Evolutionary conservation across 2,797 vertebrate species (phyloP).

Genomic region (Myripristis murdjan): DNA sequence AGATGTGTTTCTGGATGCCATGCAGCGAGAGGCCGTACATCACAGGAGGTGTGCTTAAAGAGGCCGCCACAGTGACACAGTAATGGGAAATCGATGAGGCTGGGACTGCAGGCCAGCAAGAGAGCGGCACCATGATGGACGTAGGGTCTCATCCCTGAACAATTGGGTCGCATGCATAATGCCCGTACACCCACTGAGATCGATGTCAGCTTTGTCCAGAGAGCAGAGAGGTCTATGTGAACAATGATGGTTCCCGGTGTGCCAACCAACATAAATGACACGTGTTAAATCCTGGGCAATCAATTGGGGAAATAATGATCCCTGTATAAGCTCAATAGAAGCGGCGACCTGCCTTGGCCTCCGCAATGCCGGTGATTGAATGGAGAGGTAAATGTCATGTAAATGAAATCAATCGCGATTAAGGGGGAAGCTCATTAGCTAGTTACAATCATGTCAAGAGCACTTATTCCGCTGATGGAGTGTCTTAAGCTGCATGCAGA

Average conservation of each 20-base stretch:
- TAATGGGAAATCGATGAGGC: constrained; percentile 86
- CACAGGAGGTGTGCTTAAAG: constrained; percentile 82
- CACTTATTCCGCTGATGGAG: constrained; percentile 77
- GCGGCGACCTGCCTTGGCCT: constrained; percentile 28
- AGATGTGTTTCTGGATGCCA: constrained; percentile 47
- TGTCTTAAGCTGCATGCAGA: constrained; percentile 65
- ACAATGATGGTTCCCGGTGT: constrained; percentile 40
- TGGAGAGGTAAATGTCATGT: constrained; percentile 79
- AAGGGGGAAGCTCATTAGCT: constrained; percentile 79
- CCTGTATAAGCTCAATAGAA: constrained; percentile 61
- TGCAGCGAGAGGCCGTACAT: constrained; percentile 73
- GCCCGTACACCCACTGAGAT: constrained; percentile 58
- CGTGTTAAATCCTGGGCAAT: constrained; percentile 61
- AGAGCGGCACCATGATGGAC: constrained; percentile 74
- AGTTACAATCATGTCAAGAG: constrained; percentile 73
- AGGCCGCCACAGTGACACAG: constrained; percentile 77
- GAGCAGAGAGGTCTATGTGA: constrained; percentile 40
- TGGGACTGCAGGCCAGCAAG: constrained; percentile 68
- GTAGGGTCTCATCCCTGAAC: constrained; percentile 66
- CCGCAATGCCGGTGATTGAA: constrained; percentile 69
- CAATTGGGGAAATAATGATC: constrained; percentile 76
- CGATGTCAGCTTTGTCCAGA: constrained; percentile 75
- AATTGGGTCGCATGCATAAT: constrained; percentile 79
- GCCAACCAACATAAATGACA: constrained; percentile 64
- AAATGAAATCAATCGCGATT: constrained; percentile 83